Conservation (phyloP, 2,797 vertebrate species). For the Falco peregrinus region DNA sequence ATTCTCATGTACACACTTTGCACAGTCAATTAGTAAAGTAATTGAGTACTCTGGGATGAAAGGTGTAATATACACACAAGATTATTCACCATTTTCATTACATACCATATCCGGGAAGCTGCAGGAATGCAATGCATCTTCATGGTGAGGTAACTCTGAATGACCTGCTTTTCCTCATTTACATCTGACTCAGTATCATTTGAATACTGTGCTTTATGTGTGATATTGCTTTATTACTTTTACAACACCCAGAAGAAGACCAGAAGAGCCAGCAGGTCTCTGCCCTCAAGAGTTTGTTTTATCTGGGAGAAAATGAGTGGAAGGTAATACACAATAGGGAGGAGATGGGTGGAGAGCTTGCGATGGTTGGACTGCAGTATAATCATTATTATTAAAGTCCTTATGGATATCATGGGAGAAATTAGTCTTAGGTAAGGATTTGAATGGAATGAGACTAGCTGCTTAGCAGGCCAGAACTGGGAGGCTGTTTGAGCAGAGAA, state of each 20-base stretch:
- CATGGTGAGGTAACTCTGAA: conserved; percentile 57
- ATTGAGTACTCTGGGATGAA: conserved; percentile 62
- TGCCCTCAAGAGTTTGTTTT: conserved; percentile 61
- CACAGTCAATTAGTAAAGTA: conserved; percentile 63
- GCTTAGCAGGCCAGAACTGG: conserved; percentile 8
- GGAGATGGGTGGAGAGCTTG: conserved; percentile 59
- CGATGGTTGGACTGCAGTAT: conserved; percentile 39
- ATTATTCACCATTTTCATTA: conserved; percentile 68
- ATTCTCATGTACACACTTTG: conserved; percentile 25
- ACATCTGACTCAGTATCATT: conserved; percentile 58
- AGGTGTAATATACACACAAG: conserved; percentile 17
- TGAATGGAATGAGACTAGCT: conserved; percentile 52
- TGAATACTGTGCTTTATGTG: conserved; percentile 46
- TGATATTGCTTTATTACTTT: conserved; percentile 58
- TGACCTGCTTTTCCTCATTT: conserved; percentile 69
- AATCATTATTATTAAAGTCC: conserved; percentile 64
- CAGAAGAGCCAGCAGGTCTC: conserved; percentile 56
- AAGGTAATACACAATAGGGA: conserved; percentile 61
- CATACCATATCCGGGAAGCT: conserved; percentile 54
- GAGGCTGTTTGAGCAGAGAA: background rate
- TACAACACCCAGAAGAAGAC: conserved; percentile 44
- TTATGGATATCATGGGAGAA: conserved; percentile 56
- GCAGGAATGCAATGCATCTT: conserved; percentile 52
- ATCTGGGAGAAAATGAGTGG: conserved; percentile 58
- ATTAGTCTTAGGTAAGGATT: conserved; percentile 65